A percentile compares a stretch with the other conserved stretches of the same genome.
These are phyloP conservation scores for Orycteropus afer DNA, from an alignment of 2,113 vertebrate species.

Conservation along the genomic window DNA sequence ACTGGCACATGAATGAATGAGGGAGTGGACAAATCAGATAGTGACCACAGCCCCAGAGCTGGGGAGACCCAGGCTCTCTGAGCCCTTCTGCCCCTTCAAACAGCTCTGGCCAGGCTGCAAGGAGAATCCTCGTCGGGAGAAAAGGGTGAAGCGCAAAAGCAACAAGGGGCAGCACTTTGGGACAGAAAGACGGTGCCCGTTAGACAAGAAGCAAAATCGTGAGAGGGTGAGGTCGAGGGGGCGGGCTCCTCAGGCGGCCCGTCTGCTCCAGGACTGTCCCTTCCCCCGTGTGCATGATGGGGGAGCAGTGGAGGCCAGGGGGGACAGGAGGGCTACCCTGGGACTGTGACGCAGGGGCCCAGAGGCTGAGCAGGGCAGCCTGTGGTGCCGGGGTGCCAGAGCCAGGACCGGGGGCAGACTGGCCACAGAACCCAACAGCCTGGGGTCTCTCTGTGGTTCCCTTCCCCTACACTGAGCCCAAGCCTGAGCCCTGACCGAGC, in stretches of 20 bases:
- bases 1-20: not conserved
- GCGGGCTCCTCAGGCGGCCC: not conserved
- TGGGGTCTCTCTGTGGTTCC: not conserved
- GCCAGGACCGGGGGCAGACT: not conserved
- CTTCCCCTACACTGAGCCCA: not conserved
- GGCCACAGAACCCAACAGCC: not conserved
- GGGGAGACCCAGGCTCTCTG: not conserved
- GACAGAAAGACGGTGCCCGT: too few relatives aligned
- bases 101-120: not conserved
- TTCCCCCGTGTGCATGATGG: accelerated
- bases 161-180: too few relatives aligned
- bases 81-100: not conserved
- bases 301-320: not conserved
- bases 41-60: not conserved
- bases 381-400: not conserved
- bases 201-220: too few relatives aligned
- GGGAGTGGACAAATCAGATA: not conserved
- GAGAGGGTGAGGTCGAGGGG: not conserved
- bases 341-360: not conserved
- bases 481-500: not conserved
- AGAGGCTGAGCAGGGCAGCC: accelerated
- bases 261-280: not conserved
- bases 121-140: not conserved
- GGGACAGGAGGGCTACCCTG: not conserved
- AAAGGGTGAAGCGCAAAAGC: not conserved